Base-by-base conservation (phyloP, 2,888 invertebrate genomes). In the Eutolmus rufibarbis region DNA sequence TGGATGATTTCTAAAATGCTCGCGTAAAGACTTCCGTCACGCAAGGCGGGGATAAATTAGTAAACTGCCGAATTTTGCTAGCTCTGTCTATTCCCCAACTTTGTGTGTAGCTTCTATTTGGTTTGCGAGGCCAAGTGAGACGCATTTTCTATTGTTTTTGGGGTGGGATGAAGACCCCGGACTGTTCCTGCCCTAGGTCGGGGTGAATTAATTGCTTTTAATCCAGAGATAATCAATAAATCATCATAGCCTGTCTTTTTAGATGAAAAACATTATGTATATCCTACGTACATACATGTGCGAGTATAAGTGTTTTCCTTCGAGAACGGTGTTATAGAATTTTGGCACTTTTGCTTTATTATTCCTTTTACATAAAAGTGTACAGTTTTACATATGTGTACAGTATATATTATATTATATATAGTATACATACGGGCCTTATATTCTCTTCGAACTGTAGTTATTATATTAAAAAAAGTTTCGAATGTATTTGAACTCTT, bases 1-100 rank as follows among this genome's bases (percentile, higher is more conserved):
- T 46, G 57, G 57, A 82, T 82, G 82, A 82, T 57, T 82, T 66
- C 82, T 56, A 82, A 82, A 82, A 57, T 82, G 57, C 57, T 57
- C 34, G 57, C 57, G 57, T 82, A 82, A 82, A 57, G 66, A 82
- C 82, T 82, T 82, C 57, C 57, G 82, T 82, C 82, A 82, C 82
- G 82, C 82, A 82, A 82, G 23, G 37, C 31, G 14, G 37, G n/a
- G 56, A 82, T 82, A 82, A 82, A 57, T 82, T 82, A 82, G 34
- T 19, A 51, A 23, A 82, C 57, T 57, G 66, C 82, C 82, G 37
- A 82, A 82, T 82, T 82, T 57, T 57, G 51, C 51, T 9, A 79
- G 51, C 28, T 1, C 28, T 79, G 79, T 79, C 51, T 4, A 5
- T 51, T 28, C 34, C 28, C 40, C 78, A 5, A 16, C 7, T 14